Evolutionary conservation across 1,140 invertebrate species (phyloP).

Genomic region (Schlechtendalia chinensis): DNA sequence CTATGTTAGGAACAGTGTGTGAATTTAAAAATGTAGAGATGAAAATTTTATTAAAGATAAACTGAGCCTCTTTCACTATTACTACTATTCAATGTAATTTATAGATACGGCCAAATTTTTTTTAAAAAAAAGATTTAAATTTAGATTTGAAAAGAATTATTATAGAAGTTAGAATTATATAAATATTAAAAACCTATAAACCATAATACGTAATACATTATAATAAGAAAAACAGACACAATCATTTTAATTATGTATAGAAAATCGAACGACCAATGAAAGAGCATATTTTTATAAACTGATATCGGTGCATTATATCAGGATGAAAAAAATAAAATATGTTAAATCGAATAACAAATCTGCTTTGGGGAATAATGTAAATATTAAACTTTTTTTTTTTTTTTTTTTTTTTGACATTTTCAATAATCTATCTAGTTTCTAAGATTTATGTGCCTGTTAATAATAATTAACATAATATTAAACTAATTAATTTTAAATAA

Average conservation of each 20-base stretch:
- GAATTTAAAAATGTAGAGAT: constrained; percentile 35
- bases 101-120: background rate
- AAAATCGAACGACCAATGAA: background rate
- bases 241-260: background rate
- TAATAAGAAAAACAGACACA: constrained; percentile 5
- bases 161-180: background rate
- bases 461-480: constrained; percentile 39
- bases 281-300: background rate
- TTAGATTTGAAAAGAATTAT: background rate
- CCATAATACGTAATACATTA: background rate
- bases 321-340: background rate
- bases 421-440: background rate
- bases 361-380: background rate
- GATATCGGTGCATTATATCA: background rate
- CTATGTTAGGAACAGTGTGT: constrained; percentile 45
- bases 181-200: background rate
- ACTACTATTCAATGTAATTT: background rate
- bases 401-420: constrained; percentile 6
- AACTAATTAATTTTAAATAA: constrained; percentile 17
- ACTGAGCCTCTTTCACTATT: background rate
- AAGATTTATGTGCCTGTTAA: constrained; percentile 35
- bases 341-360: constrained; percentile 3
- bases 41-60: no score
- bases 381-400: no score
- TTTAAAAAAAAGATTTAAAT: no score